Evolutionary conservation across 53 echinoderm and acorn worm genomes (phyloP), one percentile per base, ranked within the genome.

Genomic region (Mesocentrotus franciscanus): DNA sequence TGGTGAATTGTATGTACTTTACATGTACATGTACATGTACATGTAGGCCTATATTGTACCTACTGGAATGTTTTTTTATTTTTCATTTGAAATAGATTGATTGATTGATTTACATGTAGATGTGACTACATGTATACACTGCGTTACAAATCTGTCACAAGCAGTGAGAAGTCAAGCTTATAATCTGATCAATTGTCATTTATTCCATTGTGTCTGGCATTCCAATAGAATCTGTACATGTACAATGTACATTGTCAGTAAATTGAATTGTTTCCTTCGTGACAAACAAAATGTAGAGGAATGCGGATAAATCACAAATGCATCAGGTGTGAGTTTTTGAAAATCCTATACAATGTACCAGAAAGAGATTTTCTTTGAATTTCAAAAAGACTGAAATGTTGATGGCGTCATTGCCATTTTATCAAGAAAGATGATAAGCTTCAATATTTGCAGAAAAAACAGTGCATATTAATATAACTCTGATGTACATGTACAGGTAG

Each of bases 251-350:
- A 13, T 74, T 26, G 10, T 57, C 87, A 57, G 22, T 87, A 84
- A 42, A 84, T 22, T 29, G 33, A 76, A 76, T 49, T 49, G 39
- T 84, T 84, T 84, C 49, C 49, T 17, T 49, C 84, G 1, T 32
- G n/a, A 56, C 26, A 87, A 27, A 87, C 27, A 58, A 39, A 87
- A 58, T 87, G n/a, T 11, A n/a, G 9, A 59, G 27, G 87, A 87
- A 57, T 87, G 87, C 58, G n/a, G 27, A 87, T 87, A 57, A 57
- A 57, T 57, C 56, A 57, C 33, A 58, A 58, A 87, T 87, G 58
- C 87, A 87, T 87, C 87, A 87, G 58, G 12, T 87, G 13, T 84
- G 74, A 75, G 33, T 29, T 75, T 26, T 79, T 79, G n/a, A n/a
- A n/a, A n/a, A n/a, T 79, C 39, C 81, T 79, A n/a, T n/a, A n/a